These are phyloP conservation scores for Ptychadena robeensis DNA, from an alignment of 2,797 vertebrate species.

Conservation along the genomic window DNA sequence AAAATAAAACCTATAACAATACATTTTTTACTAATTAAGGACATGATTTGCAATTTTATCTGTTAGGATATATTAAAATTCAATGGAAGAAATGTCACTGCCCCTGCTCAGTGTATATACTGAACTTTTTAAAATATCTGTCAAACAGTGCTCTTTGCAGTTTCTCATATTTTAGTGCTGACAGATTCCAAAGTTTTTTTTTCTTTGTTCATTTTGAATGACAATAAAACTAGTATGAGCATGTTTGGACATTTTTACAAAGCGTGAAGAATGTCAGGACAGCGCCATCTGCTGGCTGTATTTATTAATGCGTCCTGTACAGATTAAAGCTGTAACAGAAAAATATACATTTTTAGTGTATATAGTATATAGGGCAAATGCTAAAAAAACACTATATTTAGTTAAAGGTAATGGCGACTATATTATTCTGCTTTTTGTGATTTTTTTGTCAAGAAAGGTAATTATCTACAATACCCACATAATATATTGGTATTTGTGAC, in stretches of 20 bases:
- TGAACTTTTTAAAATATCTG: conserved; percentile 35
- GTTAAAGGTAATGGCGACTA: too few relatives aligned
- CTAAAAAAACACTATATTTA: too few relatives aligned
- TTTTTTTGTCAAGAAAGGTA: too few relatives aligned
- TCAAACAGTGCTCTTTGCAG: conserved; percentile 50
- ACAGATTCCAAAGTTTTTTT: conserved; percentile 52
- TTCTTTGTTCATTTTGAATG: conserved; percentile 47
- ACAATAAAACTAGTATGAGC: conserved; percentile 20
- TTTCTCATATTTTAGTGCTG: conserved; percentile 54
- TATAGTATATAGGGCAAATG: too few relatives aligned
- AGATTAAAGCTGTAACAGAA: neutral
- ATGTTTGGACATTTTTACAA: conserved; percentile 30
- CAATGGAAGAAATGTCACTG: conserved; percentile 20
- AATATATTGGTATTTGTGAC: too few relatives aligned
- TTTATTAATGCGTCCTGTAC: neutral
- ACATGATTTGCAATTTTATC: neutral
- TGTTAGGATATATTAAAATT: neutral
- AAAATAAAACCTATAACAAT: neutral
- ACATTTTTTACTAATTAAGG: neutral
- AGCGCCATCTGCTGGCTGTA: conserved; percentile 44
- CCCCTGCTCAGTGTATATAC: conserved; percentile 25
- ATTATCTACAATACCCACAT: too few relatives aligned
- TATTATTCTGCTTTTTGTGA: too few relatives aligned
- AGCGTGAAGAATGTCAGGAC: conserved; percentile 1
- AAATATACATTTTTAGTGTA: neutral